These are phyloP conservation scores for Perodicticus potto DNA, from an alignment of 2,797 vertebrate species.

Conservation along the genomic window DNA sequence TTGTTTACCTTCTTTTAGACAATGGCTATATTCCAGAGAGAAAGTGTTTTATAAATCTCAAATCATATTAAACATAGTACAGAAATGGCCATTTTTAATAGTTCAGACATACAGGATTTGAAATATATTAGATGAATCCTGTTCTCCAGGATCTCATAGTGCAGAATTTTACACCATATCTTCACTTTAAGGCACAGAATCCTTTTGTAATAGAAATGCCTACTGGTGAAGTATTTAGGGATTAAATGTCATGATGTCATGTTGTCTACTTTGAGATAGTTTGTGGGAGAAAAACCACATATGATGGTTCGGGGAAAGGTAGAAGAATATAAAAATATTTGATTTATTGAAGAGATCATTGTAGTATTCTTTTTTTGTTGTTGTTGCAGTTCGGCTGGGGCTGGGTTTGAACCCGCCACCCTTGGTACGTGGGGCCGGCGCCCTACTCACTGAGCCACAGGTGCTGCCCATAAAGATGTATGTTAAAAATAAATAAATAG, in stretches of 20 bases:
- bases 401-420: no score
- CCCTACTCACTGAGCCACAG: no score
- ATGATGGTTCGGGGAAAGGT: background rate
- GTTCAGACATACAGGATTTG: conserved; percentile 12
- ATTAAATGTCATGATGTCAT: background rate
- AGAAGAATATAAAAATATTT: background rate
- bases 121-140: background rate
- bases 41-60: conserved; percentile 64
- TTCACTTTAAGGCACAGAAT: conserved; percentile 31
- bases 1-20: conserved; percentile 41
- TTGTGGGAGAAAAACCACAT: background rate
- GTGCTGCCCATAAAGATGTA: no score
- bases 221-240: conserved; percentile 1
- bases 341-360: conserved; percentile 34
- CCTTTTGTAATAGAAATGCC: conserved; percentile 11
- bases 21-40: conserved; percentile 17
- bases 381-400: no score
- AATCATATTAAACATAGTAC: conserved; percentile 42
- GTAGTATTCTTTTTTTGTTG: background rate
- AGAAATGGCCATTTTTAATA: conserved; percentile 57
- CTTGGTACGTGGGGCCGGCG: no score
- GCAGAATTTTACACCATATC: conserved; percentile 1
- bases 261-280: conserved; percentile 32
- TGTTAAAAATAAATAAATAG: no score
- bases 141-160: conserved; percentile 18